These are phyloP conservation scores for Corydoras maculifer DNA, from an alignment of 2,113 vertebrate species.

Conservation along the genomic window DNA sequence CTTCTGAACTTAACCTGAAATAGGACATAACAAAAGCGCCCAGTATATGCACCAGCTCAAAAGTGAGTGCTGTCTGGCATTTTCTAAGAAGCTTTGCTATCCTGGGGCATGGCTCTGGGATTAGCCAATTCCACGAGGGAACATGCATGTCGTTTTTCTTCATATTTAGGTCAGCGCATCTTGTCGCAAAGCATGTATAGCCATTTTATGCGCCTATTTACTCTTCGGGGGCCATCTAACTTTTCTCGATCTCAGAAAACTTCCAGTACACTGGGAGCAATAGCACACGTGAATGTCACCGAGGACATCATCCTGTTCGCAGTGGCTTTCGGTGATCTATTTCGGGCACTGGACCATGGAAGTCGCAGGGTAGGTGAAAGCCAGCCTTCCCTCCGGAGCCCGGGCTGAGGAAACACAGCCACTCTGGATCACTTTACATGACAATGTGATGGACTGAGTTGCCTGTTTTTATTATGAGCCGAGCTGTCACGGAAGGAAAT, in stretches of 20 bases:
- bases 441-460: conserved; percentile 62
- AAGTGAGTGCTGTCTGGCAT: conserved; percentile 30
- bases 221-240: conserved; percentile 22
- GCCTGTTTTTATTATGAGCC: conserved; percentile 50
- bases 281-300: conserved; percentile 55
- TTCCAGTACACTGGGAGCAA: conserved; percentile 42
- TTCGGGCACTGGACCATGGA: conserved; percentile 65
- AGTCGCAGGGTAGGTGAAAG: conserved; percentile 65
- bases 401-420: conserved; percentile 47
- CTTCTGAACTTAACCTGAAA: conserved; percentile 29
- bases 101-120: conserved; percentile 35
- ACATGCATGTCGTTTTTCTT: conserved; percentile 35
- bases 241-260: conserved; percentile 48
- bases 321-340: conserved; percentile 67
- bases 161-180: conserved; percentile 41
- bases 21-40: conserved; percentile 31
- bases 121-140: conserved; percentile 40
- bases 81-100: conserved; percentile 29
- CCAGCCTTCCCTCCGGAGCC: conserved; percentile 54
- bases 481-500: conserved; percentile 41
- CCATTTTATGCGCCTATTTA: conserved; percentile 33
- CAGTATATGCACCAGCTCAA: conserved; percentile 31
- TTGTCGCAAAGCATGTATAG: conserved; percentile 38
- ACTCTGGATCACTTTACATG: conserved; percentile 58
- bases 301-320: conserved; percentile 65